Evolutionary conservation across 2,113 vertebrate genomes (phyloP).

Genomic region (Megaceryle torquata): DNA sequence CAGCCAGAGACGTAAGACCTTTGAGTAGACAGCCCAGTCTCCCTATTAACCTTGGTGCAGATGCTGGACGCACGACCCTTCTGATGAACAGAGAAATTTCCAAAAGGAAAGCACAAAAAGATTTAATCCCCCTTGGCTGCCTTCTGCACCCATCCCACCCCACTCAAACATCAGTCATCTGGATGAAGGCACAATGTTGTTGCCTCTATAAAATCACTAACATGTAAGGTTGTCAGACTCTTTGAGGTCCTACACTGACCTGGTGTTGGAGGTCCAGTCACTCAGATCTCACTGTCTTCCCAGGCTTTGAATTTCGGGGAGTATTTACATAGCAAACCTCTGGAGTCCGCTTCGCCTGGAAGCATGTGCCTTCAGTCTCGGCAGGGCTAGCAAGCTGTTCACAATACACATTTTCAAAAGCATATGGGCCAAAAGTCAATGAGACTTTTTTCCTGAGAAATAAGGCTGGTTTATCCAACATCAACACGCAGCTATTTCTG

Average conservation of each 20-base stretch:
- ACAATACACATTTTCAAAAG: neutral
- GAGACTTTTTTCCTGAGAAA: neutral
- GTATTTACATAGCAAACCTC: neutral
- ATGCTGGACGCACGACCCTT: neutral
- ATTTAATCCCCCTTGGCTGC: neutral
- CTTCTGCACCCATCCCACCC: neutral
- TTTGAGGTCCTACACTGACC: neutral
- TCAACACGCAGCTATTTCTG: slow-evolving; percentile 16
- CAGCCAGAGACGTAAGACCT: neutral
- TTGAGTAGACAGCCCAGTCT: neutral
- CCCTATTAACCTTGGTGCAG: neutral
- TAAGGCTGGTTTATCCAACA: slow-evolving; percentile 21
- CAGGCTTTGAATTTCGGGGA: neutral
- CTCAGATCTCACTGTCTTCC: neutral
- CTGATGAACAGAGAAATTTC: neutral
- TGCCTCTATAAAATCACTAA: neutral
- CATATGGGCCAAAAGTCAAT: slow-evolving; percentile 6
- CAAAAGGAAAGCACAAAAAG: neutral
- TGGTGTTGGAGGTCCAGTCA: neutral
- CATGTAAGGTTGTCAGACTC: neutral
- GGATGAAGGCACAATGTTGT: neutral
- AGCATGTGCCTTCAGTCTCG: neutral
- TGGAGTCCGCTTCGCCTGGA: neutral
- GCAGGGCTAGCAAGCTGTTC: neutral
- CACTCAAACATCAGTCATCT: neutral